Percentiles rank a stretch among this genome's conserved stretches.
phyloP scores from a whole-genome alignment of 92 coral and sea anemone genomes.

The Virgularia gustaviana region DNA sequence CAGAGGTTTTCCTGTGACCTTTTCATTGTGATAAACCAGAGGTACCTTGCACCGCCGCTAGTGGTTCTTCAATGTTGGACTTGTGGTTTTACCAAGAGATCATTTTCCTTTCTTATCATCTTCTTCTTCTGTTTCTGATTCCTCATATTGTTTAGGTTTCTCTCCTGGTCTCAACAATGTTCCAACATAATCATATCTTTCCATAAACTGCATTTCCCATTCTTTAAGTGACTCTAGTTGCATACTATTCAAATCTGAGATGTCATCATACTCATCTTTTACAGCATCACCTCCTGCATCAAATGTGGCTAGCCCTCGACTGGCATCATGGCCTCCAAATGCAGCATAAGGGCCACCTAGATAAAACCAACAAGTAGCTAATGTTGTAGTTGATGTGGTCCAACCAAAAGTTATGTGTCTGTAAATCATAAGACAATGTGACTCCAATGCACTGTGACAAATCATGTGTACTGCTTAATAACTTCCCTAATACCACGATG shows the following conservation, averaged over 20 bases:
- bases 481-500: too few species aligned
- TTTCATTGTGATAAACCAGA: too few species aligned
- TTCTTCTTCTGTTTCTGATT: conserved; percentile 92
- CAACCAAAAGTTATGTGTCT: too few species aligned
- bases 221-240: conserved; percentile 90
- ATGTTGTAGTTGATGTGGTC: neutral
- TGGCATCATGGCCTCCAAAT: conserved; percentile 99
- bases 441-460: too few species aligned
- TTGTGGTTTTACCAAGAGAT: too few species aligned
- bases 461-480: too few species aligned
- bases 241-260: conserved; percentile 95
- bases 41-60: too few species aligned
- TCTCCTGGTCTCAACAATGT: conserved; percentile 85
- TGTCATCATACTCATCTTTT: conserved; percentile 82
- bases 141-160: conserved; percentile 88
- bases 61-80: too few species aligned
- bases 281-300: conserved; percentile 83
- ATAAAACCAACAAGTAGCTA: neutral
- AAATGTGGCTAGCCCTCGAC: conserved; percentile 97
- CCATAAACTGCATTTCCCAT: conserved; percentile 96
- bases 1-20: too few species aligned
- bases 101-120: conserved; percentile 80
- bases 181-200: conserved; percentile 91
- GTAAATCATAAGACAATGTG: too few species aligned
- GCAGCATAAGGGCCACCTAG: conserved; percentile 92